Evolutionary conservation across 2,888 invertebrate genomes (phyloP).

Genomic region (Pasiphila rectangulata): DNA sequence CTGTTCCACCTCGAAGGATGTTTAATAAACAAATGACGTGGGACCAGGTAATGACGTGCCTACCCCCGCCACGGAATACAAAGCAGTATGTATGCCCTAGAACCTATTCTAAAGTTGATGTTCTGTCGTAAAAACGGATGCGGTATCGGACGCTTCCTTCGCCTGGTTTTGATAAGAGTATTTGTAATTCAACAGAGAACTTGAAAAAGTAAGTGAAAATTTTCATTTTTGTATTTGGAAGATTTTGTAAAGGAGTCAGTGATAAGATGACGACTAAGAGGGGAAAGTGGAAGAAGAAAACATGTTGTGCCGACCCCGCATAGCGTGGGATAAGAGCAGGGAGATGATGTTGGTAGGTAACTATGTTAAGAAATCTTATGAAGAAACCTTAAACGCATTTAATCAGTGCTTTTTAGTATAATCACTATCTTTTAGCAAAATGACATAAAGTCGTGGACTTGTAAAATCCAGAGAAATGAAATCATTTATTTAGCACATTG

Average conservation of each 20-base stretch:
- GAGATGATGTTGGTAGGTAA: no score
- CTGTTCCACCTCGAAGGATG: slow-evolving; percentile 75
- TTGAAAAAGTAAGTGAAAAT: background rate
- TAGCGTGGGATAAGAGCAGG: no score
- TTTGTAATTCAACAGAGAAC: background rate
- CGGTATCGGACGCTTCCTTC: slow-evolving; percentile 39
- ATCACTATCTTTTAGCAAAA: no score
- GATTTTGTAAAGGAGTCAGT: background rate
- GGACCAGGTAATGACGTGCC: slow-evolving; percentile 66
- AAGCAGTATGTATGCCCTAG: slow-evolving; percentile 38
- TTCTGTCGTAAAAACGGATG: slow-evolving; percentile 46
- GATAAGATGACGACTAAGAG: no score
- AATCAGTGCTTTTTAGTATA: no score
- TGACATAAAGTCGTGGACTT: no score
- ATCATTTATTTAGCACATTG: no score
- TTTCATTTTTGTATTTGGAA: background rate
- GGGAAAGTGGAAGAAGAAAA: no score
- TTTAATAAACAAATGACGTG: slow-evolving; percentile 79
- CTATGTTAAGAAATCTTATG: no score
- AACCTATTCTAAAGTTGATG: slow-evolving; percentile 61
- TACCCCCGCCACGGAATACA: slow-evolving; percentile 43
- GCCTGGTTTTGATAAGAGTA: slow-evolving; percentile 8
- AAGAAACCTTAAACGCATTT: no score
- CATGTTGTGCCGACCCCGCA: no score
- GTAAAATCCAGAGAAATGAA: no score